Conservation (phyloP, 1,140 invertebrate species). For the Sarcophaga bullata region DNA sequence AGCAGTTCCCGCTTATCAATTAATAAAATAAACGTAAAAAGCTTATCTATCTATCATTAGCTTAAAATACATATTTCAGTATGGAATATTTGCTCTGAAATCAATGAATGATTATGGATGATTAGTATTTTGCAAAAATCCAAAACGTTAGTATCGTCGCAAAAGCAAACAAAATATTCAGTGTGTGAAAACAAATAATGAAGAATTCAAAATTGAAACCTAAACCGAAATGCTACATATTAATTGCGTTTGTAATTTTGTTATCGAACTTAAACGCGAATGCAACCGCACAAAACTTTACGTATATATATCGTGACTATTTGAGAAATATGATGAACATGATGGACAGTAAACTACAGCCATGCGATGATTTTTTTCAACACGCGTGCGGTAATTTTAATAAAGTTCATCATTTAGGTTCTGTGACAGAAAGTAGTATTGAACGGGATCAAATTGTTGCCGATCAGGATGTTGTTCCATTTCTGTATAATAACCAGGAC, state of each 20-base stretch:
- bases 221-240: neutral
- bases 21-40: neutral
- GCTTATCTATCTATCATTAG: neutral
- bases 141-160: neutral
- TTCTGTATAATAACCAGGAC: constrained; percentile 58
- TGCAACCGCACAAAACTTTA: neutral
- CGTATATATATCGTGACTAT: constrained; percentile 29
- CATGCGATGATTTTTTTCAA: constrained; percentile 58
- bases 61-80: neutral
- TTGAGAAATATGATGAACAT: constrained; percentile 52
- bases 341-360: constrained; percentile 48
- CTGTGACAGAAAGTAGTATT: neutral
- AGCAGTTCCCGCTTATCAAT: neutral
- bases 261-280: too few relatives aligned
- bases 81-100: neutral
- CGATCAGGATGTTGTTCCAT: constrained; percentile 48
- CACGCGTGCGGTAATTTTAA: constrained; percentile 58
- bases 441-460: neutral
- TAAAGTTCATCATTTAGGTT: neutral
- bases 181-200: neutral
- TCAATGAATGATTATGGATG: neutral
- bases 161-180: neutral
- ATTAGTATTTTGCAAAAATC: constrained; percentile 11
- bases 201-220: neutral
- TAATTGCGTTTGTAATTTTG: neutral